phyloP scores from a whole-genome alignment of 1,140 invertebrate genomes.

The Octopus bimaculoides region DNA sequence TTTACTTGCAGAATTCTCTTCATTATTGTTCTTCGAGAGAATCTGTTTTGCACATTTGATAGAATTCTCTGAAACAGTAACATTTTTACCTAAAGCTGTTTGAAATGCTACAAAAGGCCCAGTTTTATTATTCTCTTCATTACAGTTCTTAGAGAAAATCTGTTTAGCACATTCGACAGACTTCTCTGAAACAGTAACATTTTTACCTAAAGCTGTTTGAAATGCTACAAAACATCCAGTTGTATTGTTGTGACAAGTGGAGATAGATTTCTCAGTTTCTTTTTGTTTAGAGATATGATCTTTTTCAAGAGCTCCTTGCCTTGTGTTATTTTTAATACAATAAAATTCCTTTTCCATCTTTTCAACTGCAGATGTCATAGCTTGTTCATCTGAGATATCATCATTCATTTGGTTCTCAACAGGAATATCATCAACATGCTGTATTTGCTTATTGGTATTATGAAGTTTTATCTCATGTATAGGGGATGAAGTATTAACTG shows the following conservation, averaged over 20 bases:
- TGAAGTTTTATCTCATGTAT: too few species aligned
- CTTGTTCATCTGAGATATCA: background rate
- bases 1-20: background rate
- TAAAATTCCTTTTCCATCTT: background rate
- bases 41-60: background rate
- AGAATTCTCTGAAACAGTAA: background rate
- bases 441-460: too few species aligned
- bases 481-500: too few species aligned
- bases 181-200: background rate
- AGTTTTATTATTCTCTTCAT: background rate
- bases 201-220: slow-evolving; percentile 4
- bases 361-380: background rate
- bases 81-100: slow-evolving; percentile 8
- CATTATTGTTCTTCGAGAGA: background rate
- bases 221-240: background rate
- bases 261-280: background rate
- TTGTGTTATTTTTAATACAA: background rate
- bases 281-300: background rate
- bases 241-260: too few species aligned
- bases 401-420: background rate
- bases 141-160: background rate
- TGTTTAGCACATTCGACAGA: background rate
- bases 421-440: too few species aligned
- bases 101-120: background rate
- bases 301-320: background rate